Evolutionary conservation across 2,888 invertebrate genomes (phyloP).

Genomic region (Dynastes tityus): DNA sequence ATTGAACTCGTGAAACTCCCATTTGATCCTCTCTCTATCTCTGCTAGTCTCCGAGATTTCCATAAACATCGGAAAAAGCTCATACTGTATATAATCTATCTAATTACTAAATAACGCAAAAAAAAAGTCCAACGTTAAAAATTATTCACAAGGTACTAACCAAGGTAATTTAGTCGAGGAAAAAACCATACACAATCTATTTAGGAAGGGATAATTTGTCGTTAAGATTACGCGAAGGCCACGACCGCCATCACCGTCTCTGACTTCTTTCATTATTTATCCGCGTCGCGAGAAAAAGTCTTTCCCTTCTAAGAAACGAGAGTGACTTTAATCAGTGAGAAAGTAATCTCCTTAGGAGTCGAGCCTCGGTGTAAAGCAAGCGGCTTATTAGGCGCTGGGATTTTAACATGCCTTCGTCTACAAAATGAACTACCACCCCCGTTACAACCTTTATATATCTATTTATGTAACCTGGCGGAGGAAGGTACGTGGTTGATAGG

Average conservation of each 20-base stretch:
- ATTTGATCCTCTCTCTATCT: no score
- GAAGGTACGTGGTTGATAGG: no score
- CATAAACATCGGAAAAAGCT: no score
- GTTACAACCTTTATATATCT: not conserved
- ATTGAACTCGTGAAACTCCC: no score
- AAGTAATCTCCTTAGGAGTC: conserved; percentile 5
- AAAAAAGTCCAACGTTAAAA: no score
- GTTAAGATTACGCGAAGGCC: conserved; percentile 10
- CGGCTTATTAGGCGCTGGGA: not conserved
- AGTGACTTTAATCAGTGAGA: conserved; percentile 7
- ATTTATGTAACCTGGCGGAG: no score
- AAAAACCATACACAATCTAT: not conserved
- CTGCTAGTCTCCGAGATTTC: no score
- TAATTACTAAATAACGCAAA: no score
- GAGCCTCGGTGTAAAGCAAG: not conserved
- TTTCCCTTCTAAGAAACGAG: not conserved
- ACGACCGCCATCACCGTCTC: no score
- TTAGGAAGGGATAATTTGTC: conserved; percentile 1
- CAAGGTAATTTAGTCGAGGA: no score
- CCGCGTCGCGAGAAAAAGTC: not conserved
- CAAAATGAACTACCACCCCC: not conserved
- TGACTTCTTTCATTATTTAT: conserved; percentile 18
- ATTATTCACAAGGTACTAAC: no score
- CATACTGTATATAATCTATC: no score
- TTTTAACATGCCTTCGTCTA: not conserved